Evolutionary conservation across 2,797 vertebrate genomes (phyloP).

Genomic region (Enteromius radiatus): DNA sequence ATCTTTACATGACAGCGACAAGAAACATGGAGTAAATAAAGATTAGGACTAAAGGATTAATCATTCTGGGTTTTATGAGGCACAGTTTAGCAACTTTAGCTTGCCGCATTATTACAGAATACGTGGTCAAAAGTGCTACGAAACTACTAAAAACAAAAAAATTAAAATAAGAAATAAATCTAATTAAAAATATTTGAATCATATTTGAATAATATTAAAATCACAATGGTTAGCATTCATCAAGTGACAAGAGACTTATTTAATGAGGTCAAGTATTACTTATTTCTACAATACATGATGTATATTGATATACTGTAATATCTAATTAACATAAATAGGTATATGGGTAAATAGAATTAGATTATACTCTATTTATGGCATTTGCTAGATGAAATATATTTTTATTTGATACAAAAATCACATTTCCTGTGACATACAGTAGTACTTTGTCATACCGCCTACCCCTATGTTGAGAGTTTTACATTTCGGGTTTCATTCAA

Average conservation of each 20-base stretch:
- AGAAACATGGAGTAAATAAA: constrained; percentile 9
- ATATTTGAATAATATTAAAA: neutral
- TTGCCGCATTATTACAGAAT: neutral
- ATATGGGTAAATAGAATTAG: neutral
- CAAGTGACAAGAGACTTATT: neutral
- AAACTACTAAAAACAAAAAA: neutral
- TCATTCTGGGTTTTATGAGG: neutral
- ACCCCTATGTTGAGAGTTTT: neutral
- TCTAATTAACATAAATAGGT: neutral
- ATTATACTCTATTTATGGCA: neutral
- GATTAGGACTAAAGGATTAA: constrained; percentile 1
- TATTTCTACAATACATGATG: neutral
- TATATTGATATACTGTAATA: neutral
- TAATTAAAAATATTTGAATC: neutral
- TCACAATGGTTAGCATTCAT: neutral
- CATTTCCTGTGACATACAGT: neutral
- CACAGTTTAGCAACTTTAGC: neutral
- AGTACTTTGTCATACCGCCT: neutral
- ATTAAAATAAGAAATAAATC: neutral
- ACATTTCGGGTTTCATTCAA: neutral
- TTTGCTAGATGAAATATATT: neutral
- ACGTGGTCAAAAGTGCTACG: neutral
- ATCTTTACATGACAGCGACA: neutral
- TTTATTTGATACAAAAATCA: neutral
- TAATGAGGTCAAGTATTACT: neutral